A percentile compares a stretch with the other conserved stretches of the same genome.
Conservation (phyloP, 2,797 vertebrate genomes). For the Garrulus glandarius region DNA sequence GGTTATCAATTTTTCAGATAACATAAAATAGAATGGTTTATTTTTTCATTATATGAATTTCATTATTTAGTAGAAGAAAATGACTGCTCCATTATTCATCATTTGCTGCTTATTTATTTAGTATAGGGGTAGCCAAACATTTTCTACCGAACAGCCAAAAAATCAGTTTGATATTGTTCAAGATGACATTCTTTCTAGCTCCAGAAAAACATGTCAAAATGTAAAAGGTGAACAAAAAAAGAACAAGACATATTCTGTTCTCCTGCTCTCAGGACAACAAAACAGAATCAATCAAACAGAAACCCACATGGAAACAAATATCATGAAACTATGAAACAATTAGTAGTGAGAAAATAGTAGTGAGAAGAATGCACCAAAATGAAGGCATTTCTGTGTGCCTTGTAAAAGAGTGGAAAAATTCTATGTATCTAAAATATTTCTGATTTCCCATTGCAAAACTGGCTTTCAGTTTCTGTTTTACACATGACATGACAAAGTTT, state of each 20-base stretch:
- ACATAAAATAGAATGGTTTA: constrained; percentile 28
- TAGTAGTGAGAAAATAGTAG: neutral
- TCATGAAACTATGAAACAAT: neutral
- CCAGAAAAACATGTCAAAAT: neutral
- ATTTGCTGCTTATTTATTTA: constrained; percentile 41
- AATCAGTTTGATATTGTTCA: neutral
- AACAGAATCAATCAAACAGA: neutral
- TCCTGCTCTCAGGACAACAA: neutral
- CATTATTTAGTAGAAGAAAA: constrained; percentile 54
- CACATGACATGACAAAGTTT: neutral
- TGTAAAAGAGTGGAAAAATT: neutral
- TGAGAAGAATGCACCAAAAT: neutral
- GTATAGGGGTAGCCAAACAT: neutral
- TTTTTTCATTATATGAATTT: constrained; percentile 41
- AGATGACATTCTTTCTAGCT: neutral
- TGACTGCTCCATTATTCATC: constrained; percentile 50
- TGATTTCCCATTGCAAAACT: neutral
- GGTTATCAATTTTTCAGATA: constrained; percentile 55
- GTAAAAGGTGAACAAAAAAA: neutral
- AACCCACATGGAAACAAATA: neutral
- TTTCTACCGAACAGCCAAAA: neutral
- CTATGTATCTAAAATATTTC: neutral
- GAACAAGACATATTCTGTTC: neutral
- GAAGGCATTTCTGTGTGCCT: neutral
- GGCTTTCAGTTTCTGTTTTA: neutral